phyloP scores from a whole-genome alignment of 2,113 vertebrate species.

The Serilophus lunatus region DNA sequence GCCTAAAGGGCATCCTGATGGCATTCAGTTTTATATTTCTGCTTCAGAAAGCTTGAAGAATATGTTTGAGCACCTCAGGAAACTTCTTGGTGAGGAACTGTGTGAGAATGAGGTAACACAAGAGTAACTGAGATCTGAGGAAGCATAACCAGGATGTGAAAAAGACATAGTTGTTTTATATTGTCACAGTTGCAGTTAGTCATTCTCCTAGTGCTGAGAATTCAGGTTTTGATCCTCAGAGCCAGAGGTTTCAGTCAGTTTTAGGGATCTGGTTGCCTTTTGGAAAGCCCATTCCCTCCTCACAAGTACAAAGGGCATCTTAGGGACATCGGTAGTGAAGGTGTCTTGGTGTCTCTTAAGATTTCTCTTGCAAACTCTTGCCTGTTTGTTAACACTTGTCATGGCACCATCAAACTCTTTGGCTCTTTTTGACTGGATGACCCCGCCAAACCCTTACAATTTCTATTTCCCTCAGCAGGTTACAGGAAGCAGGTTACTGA shows the following conservation, averaged over 20 bases:
- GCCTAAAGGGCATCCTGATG: neutral
- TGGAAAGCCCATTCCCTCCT: accelerated
- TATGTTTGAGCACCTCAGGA: neutral
- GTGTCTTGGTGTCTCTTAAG: neutral
- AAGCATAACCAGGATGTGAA: neutral
- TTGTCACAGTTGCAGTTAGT: neutral
- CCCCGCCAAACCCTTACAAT: neutral
- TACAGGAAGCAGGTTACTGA: neutral
- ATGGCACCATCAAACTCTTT: neutral
- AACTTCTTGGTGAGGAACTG: neutral
- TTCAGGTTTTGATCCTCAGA: neutral
- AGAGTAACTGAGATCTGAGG: neutral
- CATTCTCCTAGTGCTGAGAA: neutral
- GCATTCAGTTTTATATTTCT: neutral
- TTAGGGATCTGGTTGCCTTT: neutral
- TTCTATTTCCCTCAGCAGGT: neutral
- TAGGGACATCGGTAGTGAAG: neutral
- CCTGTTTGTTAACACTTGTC: neutral
- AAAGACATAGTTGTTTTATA: neutral
- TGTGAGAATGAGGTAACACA: neutral
- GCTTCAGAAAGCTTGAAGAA: neutral
- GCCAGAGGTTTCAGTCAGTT: neutral
- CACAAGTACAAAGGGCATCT: neutral
- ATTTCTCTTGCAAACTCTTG: neutral
- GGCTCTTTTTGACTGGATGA: neutral